A percentile compares a stretch with the other conserved stretches of the same genome.
Conservation (phyloP, 2,797 vertebrate species). For the Lindbergichthys nudifrons region DNA sequence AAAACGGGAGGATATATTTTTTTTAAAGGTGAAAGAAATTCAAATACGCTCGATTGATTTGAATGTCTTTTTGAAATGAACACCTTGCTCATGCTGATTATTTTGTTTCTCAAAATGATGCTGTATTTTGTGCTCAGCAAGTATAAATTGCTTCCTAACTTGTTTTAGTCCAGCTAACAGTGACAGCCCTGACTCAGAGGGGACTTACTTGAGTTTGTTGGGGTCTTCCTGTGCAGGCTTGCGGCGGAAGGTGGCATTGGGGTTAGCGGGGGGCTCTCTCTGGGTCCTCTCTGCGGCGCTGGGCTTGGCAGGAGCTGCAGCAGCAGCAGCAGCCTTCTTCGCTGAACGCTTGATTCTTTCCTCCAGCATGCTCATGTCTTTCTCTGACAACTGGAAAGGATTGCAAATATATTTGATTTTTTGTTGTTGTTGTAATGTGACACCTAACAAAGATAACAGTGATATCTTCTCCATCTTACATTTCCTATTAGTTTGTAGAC, state of each 20-base stretch:
- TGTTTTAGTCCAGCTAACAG: background rate
- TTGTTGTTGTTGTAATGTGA: background rate
- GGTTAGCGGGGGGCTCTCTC: constrained; percentile 83
- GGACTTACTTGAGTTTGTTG: constrained; percentile 96
- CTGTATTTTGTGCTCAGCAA: background rate
- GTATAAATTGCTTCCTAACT: background rate
- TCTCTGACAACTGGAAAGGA: constrained; percentile 91
- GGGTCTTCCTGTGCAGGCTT: constrained; percentile 93
- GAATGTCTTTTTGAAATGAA: background rate
- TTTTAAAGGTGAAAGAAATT: too few species aligned
- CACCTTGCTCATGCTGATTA: background rate
- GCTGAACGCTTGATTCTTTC: constrained; percentile 97
- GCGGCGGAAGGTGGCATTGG: constrained; percentile 87
- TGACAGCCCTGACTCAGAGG: background rate
- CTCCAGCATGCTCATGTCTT: constrained; percentile 99
- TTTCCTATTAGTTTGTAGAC: constrained; percentile 99
- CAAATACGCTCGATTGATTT: too few species aligned
- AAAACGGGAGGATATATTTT: too few species aligned
- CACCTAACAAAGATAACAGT: background rate
- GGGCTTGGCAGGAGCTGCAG: constrained; percentile 86
- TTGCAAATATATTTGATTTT: background rate
- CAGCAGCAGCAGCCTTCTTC: constrained; percentile 87
- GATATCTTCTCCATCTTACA: constrained; percentile 81
- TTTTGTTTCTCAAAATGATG: background rate
- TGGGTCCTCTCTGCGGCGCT: constrained; percentile 84